phyloP scores from a whole-genome alignment of 2,888 invertebrate genomes.

The Metacarcinus magister region DNA sequence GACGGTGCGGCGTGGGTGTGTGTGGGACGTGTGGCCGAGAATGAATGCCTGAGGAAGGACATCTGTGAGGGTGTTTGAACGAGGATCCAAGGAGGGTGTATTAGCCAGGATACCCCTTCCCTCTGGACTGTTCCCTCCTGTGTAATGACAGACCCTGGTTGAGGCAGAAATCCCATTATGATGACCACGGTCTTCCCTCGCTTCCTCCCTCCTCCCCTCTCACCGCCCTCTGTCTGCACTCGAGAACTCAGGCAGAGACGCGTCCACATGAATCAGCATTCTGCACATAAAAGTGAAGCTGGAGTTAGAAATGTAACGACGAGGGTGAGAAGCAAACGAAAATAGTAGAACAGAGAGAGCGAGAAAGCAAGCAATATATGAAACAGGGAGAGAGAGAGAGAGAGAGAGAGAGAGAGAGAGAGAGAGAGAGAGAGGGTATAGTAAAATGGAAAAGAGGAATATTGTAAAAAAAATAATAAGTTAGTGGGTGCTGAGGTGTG shows the following conservation, averaged over 20 bases:
- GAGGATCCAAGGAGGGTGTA: not conserved
- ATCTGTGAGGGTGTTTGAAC: not conserved
- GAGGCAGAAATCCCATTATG: slow-evolving; percentile 31
- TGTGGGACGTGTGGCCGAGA: not conserved
- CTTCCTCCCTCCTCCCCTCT: not conserved
- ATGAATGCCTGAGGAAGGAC: not conserved
- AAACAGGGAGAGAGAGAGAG: not conserved
- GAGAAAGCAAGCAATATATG: not conserved
- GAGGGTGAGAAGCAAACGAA: not conserved
- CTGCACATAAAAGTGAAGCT: not conserved
- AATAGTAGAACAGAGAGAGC: not conserved
- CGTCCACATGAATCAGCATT: not conserved
- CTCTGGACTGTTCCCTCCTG: not conserved
- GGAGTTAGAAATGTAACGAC: not conserved
- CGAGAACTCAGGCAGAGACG: not conserved
- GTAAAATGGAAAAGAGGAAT: not conserved
- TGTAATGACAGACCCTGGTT: slow-evolving; percentile 30
- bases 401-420: slow-evolving; percentile 3
- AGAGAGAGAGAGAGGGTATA: not conserved
- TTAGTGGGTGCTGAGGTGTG: not conserved
- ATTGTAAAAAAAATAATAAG: not conserved
- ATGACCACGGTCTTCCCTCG: slow-evolving; percentile 27
- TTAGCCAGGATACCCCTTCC: not conserved
- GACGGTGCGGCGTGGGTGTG: not conserved
- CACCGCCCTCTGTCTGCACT: slow-evolving; percentile 4